Evolutionary conservation across 2,797 vertebrate species (phyloP).

Genomic region (Epinephelus malabaricus): DNA sequence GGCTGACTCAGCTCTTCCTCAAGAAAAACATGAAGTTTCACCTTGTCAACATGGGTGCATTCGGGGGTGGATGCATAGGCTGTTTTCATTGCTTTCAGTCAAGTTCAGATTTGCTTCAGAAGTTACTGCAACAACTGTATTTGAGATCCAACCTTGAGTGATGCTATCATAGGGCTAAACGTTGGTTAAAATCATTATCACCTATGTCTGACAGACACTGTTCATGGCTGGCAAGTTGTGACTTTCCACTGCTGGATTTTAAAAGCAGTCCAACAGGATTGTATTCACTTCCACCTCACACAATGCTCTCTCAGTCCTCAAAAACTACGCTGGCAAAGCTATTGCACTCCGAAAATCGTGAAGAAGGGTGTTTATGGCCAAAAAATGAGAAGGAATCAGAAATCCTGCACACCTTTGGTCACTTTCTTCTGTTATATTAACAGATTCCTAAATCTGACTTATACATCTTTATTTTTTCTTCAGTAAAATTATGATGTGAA

Average conservation of each 20-base stretch:
- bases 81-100: slow-evolving; percentile 6
- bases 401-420: not conserved
- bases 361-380: not conserved
- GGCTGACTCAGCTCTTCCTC: slow-evolving; percentile 62
- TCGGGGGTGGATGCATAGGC: slow-evolving; percentile 44
- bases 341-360: not conserved
- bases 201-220: not conserved
- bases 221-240: not conserved
- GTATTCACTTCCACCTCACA: not conserved
- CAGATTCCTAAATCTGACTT: not conserved
- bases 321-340: not conserved
- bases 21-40: slow-evolving; percentile 61
- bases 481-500: not conserved
- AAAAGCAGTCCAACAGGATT: not conserved
- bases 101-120: slow-evolving; percentile 34
- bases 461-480: not conserved
- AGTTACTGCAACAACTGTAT: not conserved
- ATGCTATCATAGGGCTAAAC: not conserved
- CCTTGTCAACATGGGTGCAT: slow-evolving; percentile 37
- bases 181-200: slow-evolving; percentile 7
- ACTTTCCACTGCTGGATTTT: not conserved
- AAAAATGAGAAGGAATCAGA: not conserved
- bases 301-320: not conserved
- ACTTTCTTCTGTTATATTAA: not conserved
- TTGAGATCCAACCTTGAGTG: not conserved